These are phyloP conservation scores for Nettapus auritus DNA, from an alignment of 2,113 vertebrate species.

Conservation along the genomic window DNA sequence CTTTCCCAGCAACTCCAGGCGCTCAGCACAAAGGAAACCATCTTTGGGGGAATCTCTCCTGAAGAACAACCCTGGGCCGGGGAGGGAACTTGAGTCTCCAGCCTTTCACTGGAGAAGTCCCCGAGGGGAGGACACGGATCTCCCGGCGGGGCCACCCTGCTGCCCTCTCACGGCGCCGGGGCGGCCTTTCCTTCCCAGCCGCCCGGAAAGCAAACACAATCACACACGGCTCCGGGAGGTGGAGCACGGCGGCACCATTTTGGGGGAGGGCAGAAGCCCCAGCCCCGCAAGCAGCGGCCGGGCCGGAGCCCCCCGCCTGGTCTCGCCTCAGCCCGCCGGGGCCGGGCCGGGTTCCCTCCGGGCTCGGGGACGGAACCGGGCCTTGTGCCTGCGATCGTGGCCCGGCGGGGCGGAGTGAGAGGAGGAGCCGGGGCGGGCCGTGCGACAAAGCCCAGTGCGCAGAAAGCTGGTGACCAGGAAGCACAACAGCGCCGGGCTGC, in stretches of 20 bases:
- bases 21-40: fast-evolving
- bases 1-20: fast-evolving
- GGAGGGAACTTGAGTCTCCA: fast-evolving
- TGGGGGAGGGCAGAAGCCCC: not conserved
- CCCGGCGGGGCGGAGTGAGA: not conserved
- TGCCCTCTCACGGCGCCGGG: not conserved
- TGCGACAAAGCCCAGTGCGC: conserved; percentile 62
- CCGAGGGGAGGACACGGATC: not conserved
- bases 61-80: too few relatives aligned
- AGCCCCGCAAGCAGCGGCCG: not conserved
- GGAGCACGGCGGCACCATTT: conserved; percentile 30
- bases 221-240: not conserved
- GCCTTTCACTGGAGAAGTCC: not conserved
- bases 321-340: too few relatives aligned
- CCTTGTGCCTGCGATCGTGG: not conserved
- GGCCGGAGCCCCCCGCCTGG: fast-evolving
- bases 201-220: conserved; percentile 28
- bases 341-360: too few relatives aligned
- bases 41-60: too few relatives aligned
- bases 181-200: not conserved
- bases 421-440: conserved; percentile 51
- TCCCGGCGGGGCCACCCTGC: not conserved
- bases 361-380: not conserved
- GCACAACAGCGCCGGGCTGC: conserved; percentile 19
- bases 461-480: conserved; percentile 63